These are phyloP conservation scores for Ptychochromis oligacanthus DNA, from an alignment of 2,113 vertebrate genomes.

Conservation along the genomic window DNA sequence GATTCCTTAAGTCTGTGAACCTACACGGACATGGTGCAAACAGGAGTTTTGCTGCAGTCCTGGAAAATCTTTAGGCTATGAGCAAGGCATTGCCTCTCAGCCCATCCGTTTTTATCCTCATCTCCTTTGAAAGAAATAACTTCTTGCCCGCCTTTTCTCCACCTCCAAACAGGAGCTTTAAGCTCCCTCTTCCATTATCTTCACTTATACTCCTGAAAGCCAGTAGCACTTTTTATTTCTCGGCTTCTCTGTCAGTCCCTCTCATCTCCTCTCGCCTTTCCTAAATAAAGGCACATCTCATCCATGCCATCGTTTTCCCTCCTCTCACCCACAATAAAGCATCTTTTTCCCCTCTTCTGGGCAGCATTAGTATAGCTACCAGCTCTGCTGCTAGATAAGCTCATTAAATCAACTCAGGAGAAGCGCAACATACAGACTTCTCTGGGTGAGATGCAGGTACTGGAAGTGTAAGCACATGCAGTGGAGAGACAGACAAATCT, in stretches of 20 bases:
- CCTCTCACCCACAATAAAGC: constrained; percentile 34
- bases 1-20: constrained; percentile 10
- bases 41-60: constrained; percentile 5
- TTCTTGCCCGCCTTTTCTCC: constrained; percentile 23
- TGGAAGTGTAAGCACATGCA: constrained; percentile 6
- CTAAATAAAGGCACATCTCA: constrained; percentile 18
- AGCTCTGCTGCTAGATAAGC: constrained; percentile 40
- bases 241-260: neutral
- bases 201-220: constrained; percentile 12
- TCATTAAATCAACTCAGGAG: constrained; percentile 55
- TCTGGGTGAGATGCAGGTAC: constrained; percentile 13
- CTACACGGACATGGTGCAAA: neutral
- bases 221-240: constrained; percentile 25
- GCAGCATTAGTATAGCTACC: constrained; percentile 35
- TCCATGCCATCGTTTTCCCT: constrained; percentile 17
- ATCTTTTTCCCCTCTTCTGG: constrained; percentile 20
- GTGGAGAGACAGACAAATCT: neutral
- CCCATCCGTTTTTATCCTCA: constrained; percentile 31
- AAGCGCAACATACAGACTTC: constrained; percentile 24
- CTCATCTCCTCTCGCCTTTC: constrained; percentile 12
- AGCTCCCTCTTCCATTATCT: constrained; percentile 28
- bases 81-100: neutral
- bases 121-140: constrained; percentile 29
- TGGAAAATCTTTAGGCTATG: constrained; percentile 26
- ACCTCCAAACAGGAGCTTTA: constrained; percentile 39